phyloP scores from a whole-genome alignment of 2,888 invertebrate species.

The Osmoderma eremita region DNA sequence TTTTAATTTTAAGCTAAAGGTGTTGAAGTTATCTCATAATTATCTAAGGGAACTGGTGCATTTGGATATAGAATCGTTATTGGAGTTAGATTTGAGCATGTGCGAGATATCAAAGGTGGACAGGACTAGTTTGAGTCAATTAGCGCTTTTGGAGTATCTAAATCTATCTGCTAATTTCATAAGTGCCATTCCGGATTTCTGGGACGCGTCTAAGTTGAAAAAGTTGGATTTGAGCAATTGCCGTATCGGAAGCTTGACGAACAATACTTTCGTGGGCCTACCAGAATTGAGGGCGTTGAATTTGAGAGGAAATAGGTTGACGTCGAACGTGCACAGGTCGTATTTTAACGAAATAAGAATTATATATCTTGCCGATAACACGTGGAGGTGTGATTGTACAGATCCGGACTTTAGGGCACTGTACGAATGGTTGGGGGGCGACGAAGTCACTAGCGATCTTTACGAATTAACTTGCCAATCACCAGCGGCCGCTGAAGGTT shows the following conservation, averaged over 20 bases:
- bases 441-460: conserved; percentile 66
- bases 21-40: conserved; percentile 74
- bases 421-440: conserved; percentile 69
- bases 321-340: conserved; percentile 68
- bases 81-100: conserved; percentile 71
- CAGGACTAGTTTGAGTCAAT: conserved; percentile 68
- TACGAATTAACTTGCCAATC: conserved; percentile 72
- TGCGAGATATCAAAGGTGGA: conserved; percentile 73
- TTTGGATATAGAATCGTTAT: conserved; percentile 69
- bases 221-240: conserved; percentile 71
- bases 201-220: conserved; percentile 71
- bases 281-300: conserved; percentile 70
- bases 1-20: conserved; percentile 69
- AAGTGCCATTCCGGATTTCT: conserved; percentile 69
- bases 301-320: conserved; percentile 78
- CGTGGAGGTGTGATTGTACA: conserved; percentile 81
- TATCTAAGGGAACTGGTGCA: conserved; percentile 70
- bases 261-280: conserved; percentile 72
- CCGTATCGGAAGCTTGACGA: conserved; percentile 71
- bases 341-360: conserved; percentile 71
- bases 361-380: conserved; percentile 76
- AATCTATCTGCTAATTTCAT: conserved; percentile 76
- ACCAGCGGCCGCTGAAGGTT: conserved; percentile 71
- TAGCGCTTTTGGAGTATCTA: conserved; percentile 70
- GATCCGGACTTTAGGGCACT: conserved; percentile 70